Evolutionary conservation across 1,140 invertebrate species (phyloP).

Genomic region (Thrips palmi): DNA sequence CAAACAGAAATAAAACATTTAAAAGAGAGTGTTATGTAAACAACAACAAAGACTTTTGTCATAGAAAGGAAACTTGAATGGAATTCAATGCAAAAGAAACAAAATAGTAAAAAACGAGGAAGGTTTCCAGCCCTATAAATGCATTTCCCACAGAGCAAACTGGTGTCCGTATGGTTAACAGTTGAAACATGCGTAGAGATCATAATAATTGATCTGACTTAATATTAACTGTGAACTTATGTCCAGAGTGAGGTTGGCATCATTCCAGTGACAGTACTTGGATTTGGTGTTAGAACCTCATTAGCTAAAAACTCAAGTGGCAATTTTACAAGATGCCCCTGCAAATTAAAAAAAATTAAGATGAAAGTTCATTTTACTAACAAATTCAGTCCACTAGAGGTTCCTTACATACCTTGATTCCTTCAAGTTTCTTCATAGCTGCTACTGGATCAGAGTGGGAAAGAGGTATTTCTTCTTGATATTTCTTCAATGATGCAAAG

Average conservation of each 20-base stretch:
- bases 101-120: too few species aligned
- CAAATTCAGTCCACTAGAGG: not conserved
- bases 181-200: too few species aligned
- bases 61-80: too few species aligned
- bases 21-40: too few species aligned
- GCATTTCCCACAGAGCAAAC: too few species aligned
- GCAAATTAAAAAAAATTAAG: conserved; percentile 18
- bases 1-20: too few species aligned
- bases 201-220: too few species aligned
- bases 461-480: conserved; percentile 43
- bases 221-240: too few species aligned
- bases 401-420: conserved; percentile 43
- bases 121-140: too few species aligned
- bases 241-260: conserved; percentile 66
- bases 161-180: too few species aligned
- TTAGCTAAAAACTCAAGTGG: conserved; percentile 71
- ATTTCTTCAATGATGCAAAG: conserved; percentile 53
- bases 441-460: conserved; percentile 43
- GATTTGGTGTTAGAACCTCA: conserved; percentile 60
- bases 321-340: conserved; percentile 72
- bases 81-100: too few species aligned
- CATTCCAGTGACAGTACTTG: conserved; percentile 63
- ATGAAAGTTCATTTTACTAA: conserved; percentile 1
- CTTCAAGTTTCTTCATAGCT: conserved; percentile 46
- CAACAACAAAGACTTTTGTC: too few species aligned